Evolutionary conservation across 2,888 invertebrate species (phyloP), one percentile per base, ranked within the genome.

Genomic region (Dryadula phaetusa): DNA sequence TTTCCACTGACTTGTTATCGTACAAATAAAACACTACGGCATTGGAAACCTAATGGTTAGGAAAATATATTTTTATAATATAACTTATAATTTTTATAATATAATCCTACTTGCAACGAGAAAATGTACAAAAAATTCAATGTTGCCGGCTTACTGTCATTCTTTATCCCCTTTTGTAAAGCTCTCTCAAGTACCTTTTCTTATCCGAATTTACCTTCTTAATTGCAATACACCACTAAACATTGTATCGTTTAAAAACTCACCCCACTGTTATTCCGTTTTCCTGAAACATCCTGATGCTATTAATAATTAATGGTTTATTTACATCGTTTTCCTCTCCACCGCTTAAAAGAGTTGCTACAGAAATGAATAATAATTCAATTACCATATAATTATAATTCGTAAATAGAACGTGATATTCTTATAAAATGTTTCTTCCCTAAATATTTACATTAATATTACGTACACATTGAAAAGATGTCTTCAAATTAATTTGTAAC

Each of bases 201-300:
- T 69, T 72, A 67, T 72, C 67, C 68, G 67, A 75, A 75, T 77
- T 72, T 71, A 67, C 75, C 76, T 75, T 70, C 70, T 76, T 77
- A 77, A 77, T 81, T 75, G 76, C 76, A 73, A 78, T 78, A 77
- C 76, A 73, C 77, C 70, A 73, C 76, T 79, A 77, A 83, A 81
- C 77, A 76, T 79, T 76, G 73, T 78, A 76, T 77, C 77, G 73
- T 78, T 85, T 77, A 84, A 84, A 82, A 83, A 86, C 82, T 84
- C 78, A 83, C 74, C 72, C 70, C 69, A 71, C 80, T 79, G 81
- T 87, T 86, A 84, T 81, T 84, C 80, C 76, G 73, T 72, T 66
- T 62, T 67, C 56, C 44, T 37, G 34, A 52, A 66, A 73, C 56
- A 18, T 22, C 7, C 34, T 16, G 40, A 32, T 40, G 58, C 46